phyloP scores from a whole-genome alignment of 2,113 vertebrate species.

The Kobus ellipsiprymnus region DNA sequence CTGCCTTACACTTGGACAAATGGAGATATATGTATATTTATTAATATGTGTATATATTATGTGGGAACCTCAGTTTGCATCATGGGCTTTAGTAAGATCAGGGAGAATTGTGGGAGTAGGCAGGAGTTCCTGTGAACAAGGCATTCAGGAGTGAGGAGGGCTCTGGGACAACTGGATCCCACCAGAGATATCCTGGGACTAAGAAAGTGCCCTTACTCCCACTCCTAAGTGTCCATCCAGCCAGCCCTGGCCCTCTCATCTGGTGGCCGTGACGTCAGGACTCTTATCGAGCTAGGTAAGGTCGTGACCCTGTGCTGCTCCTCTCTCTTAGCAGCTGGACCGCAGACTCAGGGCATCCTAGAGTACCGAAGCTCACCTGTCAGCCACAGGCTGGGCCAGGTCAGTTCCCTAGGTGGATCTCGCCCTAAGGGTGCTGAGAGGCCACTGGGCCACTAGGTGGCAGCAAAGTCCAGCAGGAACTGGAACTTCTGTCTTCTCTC shows the following conservation, averaged over 20 bases:
- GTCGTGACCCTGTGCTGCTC: not conserved
- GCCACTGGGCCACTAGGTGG: slow-evolving; percentile 46
- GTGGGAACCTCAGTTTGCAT: not conserved
- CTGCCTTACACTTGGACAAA: not conserved
- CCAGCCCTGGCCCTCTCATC: not conserved
- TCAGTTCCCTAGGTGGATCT: not conserved
- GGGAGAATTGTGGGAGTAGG: not conserved
- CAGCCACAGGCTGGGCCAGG: not conserved
- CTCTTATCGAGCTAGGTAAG: not conserved
- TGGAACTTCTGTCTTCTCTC: not conserved
- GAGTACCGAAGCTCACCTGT: not conserved
- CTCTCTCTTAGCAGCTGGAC: not conserved
- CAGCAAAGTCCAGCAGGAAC: slow-evolving; percentile 48
- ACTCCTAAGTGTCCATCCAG: not conserved
- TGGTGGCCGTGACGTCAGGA: not conserved
- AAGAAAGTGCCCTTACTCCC: not conserved
- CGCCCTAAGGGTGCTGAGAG: not conserved
- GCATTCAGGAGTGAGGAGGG: not conserved
- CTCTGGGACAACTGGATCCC: not conserved
- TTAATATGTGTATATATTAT: not conserved
- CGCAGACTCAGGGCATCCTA: not conserved
- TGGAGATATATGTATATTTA: not conserved
- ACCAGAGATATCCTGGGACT: not conserved
- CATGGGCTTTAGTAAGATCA: not conserved
- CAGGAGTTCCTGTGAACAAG: not conserved